Conservation (phyloP, 1,140 invertebrate species). For the Manduca sexta region DNA sequence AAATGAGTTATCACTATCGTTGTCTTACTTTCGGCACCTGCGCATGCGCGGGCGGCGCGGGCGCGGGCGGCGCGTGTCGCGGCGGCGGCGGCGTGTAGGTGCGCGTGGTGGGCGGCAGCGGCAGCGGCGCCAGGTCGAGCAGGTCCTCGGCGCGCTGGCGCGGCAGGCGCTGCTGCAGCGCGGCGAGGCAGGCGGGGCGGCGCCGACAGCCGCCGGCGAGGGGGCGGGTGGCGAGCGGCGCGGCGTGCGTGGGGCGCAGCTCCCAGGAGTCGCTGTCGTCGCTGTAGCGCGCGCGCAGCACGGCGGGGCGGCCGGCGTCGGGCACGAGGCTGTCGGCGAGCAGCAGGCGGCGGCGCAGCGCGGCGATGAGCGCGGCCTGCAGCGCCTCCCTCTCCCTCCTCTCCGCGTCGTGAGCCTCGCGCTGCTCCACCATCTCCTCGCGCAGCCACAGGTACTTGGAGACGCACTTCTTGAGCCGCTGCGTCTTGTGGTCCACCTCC, state of each 20-base stretch:
- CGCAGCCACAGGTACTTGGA: slow-evolving; percentile 59
- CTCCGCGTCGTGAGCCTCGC: slow-evolving; percentile 72
- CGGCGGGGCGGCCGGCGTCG: slow-evolving; percentile 87
- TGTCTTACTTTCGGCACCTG: neutral
- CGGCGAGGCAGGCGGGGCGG: slow-evolving; percentile 84
- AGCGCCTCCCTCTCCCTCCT: slow-evolving; percentile 79
- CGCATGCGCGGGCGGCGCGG: slow-evolving; percentile 16
- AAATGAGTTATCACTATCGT: too few relatives aligned
- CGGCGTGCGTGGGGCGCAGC: slow-evolving; percentile 57
- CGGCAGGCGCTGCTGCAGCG: slow-evolving; percentile 78
- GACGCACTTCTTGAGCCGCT: slow-evolving; percentile 76
- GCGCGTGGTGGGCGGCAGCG: slow-evolving; percentile 51
- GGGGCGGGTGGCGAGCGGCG: slow-evolving; percentile 74
- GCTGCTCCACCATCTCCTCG: slow-evolving; percentile 64
- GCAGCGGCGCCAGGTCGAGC: slow-evolving; percentile 83
- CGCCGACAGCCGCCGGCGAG: slow-evolving; percentile 76
- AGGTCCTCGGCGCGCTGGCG: slow-evolving; percentile 86
- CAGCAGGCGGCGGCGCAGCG: slow-evolving; percentile 86
- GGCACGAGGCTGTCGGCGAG: slow-evolving; percentile 99
- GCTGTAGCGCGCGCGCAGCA: slow-evolving; percentile 88
- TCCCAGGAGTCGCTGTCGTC: slow-evolving; percentile 93
- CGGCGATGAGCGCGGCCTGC: slow-evolving; percentile 61
- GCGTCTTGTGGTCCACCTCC: slow-evolving; percentile 94
- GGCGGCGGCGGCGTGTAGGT: slow-evolving; percentile 74
- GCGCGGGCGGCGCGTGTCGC: slow-evolving; percentile 11